Evolutionary conservation across 2,888 invertebrate species (phyloP), one percentile per base, ranked within the genome.

Genomic region (Himalopsyche kuldschensis): DNA sequence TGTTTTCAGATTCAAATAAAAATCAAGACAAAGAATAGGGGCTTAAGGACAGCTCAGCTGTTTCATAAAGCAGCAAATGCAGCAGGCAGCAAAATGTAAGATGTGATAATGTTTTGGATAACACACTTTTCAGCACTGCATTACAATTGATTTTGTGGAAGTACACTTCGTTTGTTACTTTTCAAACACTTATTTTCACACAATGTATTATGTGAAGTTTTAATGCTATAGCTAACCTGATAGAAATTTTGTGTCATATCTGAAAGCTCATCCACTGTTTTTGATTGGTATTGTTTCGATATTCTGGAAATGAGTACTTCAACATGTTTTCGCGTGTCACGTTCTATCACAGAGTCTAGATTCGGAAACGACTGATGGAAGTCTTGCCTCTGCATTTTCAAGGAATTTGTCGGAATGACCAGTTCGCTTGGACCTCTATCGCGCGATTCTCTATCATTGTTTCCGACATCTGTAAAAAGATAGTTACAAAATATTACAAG

Each of bases 181-280:
- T n/a, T n/a, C n/a, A n/a, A n/a, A n/a, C n/a, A n/a, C n/a, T n/a
- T n/a, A 11, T 63, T 27, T 63, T 63, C 20, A 24, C 20, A 55
- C 8, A 10, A 24, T 27, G 11, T 27, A 15, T 2, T 75, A 17
- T 24, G 6, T 10, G 32, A n/a, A 31, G 11, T 76, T 76, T 76
- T 31, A 31, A 76, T 17, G 17, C 17, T 76, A 31, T 78, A 4
- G 15, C 20, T 15, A 55, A 93, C 93, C 90, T 95, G 95, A 90
- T 99, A 99, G 88, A 97, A 97, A 88, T 96, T 96, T 90, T 99
- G 98, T 41, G 97, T 96, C 76, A 95, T 91, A 88, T 98, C 98
- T 0, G 98, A 97, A 46, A 98, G 90, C 86, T 98, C 97, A 83
- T 98, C 98, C 2, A 97, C 94, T 11, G 93, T 91, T 89, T 94